Evolutionary conservation across 2,888 invertebrate genomes (phyloP), one percentile per base, ranked within the genome.

Genomic region (Osmoderma eremita): DNA sequence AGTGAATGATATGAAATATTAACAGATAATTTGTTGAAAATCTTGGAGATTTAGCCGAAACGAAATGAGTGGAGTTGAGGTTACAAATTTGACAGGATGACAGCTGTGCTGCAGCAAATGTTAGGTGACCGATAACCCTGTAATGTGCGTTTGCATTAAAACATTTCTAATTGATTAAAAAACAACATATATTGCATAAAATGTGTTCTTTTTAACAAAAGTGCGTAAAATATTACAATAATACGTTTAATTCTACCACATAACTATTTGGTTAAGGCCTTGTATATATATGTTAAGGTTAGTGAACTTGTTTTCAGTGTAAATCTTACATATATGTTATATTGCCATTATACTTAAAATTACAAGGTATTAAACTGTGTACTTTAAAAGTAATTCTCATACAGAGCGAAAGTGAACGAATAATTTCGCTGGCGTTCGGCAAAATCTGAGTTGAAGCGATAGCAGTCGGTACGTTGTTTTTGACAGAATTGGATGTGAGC

Each of bases 401-500:
- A 30, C 10, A 30, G 30, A 51, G 53, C 62, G 67, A 67, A 62
- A 18, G 62, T 45, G 30, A 62, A 67, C 62, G 67, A 67, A 42
- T 48, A 24, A 50, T 62, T 58, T 42, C 67, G 67, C 15, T 45
- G 15, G 42, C 18, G 41, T 45, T 67, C 67, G 67, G 67, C 42
- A 54, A 54, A 18, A 17, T 22, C 54, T 36, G 13, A 38, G 15
- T 24, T 24, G 24, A 15, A 65, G 20, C 58, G 41, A 58, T 48
- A 53, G 18, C 64, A 66, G 63, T 67, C 41, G 56, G 51, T 50
- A 48, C 54, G 54, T 38, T 64, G 67, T 67, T 56, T 53, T 67
- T 67, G 65, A 67, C 67, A 67, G 70, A 62, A 63, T 69, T 67
- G 67, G 70, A 66, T 63, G 67, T 50, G 63, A 45, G 56, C 53